phyloP scores from a whole-genome alignment of 1,140 invertebrate genomes.

The Phortica variegata region DNA sequence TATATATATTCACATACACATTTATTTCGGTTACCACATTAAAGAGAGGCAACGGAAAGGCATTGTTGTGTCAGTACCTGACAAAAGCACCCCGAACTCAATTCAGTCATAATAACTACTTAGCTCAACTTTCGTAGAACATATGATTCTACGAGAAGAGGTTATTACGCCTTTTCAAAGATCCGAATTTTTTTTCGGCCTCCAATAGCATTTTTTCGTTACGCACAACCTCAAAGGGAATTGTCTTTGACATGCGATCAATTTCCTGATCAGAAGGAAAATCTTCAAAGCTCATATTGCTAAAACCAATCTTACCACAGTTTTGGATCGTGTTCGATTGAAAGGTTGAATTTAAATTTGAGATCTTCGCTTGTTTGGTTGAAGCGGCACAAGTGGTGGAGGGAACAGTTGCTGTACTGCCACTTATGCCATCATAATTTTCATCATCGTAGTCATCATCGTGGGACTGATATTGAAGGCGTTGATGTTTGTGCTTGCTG shows the following conservation, averaged over 20 bases:
- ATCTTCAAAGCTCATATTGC: slow-evolving; percentile 80
- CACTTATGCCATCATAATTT: not conserved
- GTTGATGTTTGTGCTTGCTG: slow-evolving; percentile 51
- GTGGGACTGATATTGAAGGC: slow-evolving; percentile 46
- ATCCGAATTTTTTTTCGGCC: slow-evolving; percentile 65
- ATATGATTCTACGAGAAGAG: slow-evolving; percentile 62
- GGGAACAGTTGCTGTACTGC: slow-evolving; percentile 8
- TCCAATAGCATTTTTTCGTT: slow-evolving; percentile 59
- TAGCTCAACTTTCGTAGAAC: too few relatives aligned
- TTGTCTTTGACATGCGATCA: slow-evolving; percentile 52
- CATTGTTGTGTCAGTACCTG: too few relatives aligned
- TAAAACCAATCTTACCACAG: slow-evolving; percentile 64
- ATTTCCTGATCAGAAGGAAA: slow-evolving; percentile 68
- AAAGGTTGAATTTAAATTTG: slow-evolving; percentile 50
- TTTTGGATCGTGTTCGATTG: slow-evolving; percentile 54
- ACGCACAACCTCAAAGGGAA: slow-evolving; percentile 68
- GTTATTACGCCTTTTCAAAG: slow-evolving; percentile 67
- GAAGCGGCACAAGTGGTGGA: slow-evolving; percentile 29
- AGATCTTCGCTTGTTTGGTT: slow-evolving; percentile 17
- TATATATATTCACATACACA: too few relatives aligned
- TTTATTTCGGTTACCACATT: too few relatives aligned
- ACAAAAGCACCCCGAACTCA: too few relatives aligned
- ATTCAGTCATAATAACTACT: too few relatives aligned
- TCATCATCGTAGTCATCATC: slow-evolving; percentile 45
- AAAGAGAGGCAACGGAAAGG: too few relatives aligned